phyloP scores from a whole-genome alignment of 2,113 vertebrate genomes.

The Pristiophorus japonicus region DNA sequence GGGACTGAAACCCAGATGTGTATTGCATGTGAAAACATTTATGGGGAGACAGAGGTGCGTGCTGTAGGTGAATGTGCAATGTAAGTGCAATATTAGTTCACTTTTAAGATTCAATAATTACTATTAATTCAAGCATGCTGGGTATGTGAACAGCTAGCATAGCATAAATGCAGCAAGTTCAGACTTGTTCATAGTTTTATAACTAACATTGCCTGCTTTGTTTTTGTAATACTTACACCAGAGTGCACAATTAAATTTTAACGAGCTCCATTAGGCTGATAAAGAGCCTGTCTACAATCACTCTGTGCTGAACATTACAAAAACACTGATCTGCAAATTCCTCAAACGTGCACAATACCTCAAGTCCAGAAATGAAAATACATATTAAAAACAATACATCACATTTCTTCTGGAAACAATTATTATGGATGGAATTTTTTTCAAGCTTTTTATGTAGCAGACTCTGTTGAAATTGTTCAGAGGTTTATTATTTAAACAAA shows the following conservation, averaged over 20 bases:
- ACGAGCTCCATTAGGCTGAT: not conserved
- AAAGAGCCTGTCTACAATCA: not conserved
- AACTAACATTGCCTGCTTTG: not conserved
- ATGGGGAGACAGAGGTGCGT: not conserved
- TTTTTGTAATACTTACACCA: not conserved
- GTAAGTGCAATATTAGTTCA: not conserved
- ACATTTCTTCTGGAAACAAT: not conserved
- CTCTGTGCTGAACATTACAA: not conserved
- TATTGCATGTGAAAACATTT: not conserved
- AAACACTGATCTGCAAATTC: not conserved
- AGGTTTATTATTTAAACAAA: not conserved
- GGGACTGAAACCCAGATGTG: not conserved
- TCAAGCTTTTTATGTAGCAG: not conserved
- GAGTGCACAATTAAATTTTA: not conserved
- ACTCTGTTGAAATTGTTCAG: not conserved
- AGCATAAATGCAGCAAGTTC: not conserved
- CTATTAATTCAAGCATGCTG: not conserved
- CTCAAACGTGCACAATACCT: not conserved
- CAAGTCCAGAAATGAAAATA: not conserved
- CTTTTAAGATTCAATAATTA: not conserved
- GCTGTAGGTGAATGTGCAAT: not conserved
- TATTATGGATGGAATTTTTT: not conserved
- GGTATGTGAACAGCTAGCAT: not conserved
- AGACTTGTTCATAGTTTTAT: not conserved
- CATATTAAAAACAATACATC: not conserved